phyloP scores from a whole-genome alignment of 1,140 invertebrate genomes.

The Carcinoscorpius rotundicauda region DNA sequence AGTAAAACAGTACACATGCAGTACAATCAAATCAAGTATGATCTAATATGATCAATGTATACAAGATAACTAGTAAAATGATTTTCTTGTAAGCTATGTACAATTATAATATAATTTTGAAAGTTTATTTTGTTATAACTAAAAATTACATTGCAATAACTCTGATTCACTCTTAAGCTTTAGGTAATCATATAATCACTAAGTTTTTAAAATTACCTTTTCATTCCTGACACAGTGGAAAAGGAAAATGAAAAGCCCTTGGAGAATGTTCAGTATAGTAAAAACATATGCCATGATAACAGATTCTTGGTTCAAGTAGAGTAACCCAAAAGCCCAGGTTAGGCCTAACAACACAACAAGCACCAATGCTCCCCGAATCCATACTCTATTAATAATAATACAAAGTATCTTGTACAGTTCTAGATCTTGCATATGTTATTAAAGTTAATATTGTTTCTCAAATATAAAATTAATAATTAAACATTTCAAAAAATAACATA shows the following conservation, averaged over 20 bases:
- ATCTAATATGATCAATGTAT: too few relatives aligned
- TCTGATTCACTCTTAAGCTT: background rate
- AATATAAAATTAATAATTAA: too few relatives aligned
- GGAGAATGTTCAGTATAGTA: constrained; percentile 78
- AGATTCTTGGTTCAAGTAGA: constrained; percentile 72
- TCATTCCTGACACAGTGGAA: constrained; percentile 88
- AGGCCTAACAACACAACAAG: constrained; percentile 71
- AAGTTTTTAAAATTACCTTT: constrained; percentile 8
- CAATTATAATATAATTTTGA: too few relatives aligned
- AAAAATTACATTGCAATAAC: background rate
- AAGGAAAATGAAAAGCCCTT: constrained; percentile 89
- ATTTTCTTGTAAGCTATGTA: too few relatives aligned
- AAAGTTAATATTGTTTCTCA: too few relatives aligned
- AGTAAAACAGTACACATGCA: too few relatives aligned
- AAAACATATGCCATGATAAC: constrained; percentile 81
- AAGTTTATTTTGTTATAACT: too few relatives aligned
- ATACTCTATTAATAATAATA: background rate
- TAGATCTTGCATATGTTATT: too few relatives aligned
- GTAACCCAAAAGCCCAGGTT: constrained; percentile 79
- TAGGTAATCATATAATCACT: background rate
- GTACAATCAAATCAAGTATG: too few relatives aligned
- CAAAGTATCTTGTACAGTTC: too few relatives aligned
- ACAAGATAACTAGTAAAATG: too few relatives aligned
- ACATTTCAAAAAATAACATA: too few relatives aligned
- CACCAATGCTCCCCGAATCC: constrained; percentile 51